Evolutionary conservation across 2,113 vertebrate genomes (phyloP), one percentile per base, ranked within the genome.

Genomic region (Tyrannus savana): DNA sequence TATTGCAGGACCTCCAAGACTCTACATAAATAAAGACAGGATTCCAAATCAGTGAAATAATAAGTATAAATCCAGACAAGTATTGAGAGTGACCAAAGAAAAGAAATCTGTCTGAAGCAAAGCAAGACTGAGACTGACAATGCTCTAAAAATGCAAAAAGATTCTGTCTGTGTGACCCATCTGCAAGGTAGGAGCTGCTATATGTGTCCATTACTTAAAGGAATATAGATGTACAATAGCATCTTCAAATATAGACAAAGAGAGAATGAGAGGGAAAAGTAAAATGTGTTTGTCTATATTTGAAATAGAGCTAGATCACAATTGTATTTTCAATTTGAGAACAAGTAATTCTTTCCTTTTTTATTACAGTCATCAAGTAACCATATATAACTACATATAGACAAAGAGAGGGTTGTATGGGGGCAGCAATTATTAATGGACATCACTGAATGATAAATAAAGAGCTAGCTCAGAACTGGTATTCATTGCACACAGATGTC

Each of bases 401-500:
- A 90, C 90, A 95, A 95, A 93, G 76, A 49, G 41, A 58, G 86
- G 69, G 80, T 75, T 90, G 53, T 84, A 50, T 9, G 2, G 58
- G 90, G 86, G 88, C 85, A 96, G 95, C 92, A 94, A 92, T 94
- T 96, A 91, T 55, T 92, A 75, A 95, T 93, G 90, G 93, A 91
- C 88, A 89, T 75, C 35, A 58, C 28, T 64, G 92, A 91, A 94
- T 93, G 77, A 92, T 72, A 96, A 96, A 95, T 94, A 90, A 90
- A 93, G 69, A 92, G 69, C 90, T 76, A 89, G 76, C 73, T 94
- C 80, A 89, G 28, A 96, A 76, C 71, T 72, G 49, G 89, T 88
- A 96, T 96, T 96, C 95, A 97, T 78, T 89, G 76, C 85, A 86
- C 95, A 94, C 96, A 97, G 93, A 95, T 88, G 95, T 93, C 95